Base-by-base conservation (phyloP, 2,888 invertebrate species). In the Ceratothoa steindachneri region DNA sequence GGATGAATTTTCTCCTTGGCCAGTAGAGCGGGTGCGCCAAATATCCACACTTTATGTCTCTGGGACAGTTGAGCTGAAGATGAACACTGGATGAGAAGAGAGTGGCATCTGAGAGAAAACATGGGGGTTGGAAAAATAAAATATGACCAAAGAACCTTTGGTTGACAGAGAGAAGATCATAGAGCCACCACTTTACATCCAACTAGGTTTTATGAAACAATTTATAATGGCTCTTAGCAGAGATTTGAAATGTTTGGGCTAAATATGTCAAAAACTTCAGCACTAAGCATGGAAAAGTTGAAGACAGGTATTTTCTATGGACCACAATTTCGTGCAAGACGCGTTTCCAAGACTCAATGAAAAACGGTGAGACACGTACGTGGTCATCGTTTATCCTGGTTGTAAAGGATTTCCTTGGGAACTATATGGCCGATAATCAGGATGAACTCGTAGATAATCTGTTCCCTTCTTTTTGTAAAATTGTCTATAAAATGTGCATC, bases 401-500 rank as follows among this genome's bases (percentile, higher is more conserved):
- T 69, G 28, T 5, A 53, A 52, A 27, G 53, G 52, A 52, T 3
- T 71, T 29, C 60, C 15, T 67, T 60, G 31, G 71, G 64, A 71
- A 65, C 71, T 22, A 64, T 30, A 30, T 29, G 31, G 22, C 71
- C 55, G 2, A 65, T 65, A 66, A 24, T 64, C 64, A 64, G 30
- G 12, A 1, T 60, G 65, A 66, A 41, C 65, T 71, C 30, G n/a
- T 71, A 41, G 65, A 71, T 30, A 71, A 27, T 15, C 30, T 71
- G 64, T 19, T 71, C 1, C 9, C 64, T 30, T 71, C 9, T 27
- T 71, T 30, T 19, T 30, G 30, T 65, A 15, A 65, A 66, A 5
- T 71, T 71, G 83, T 83, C n/a, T 82, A 82, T 75, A 81, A 81
- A 31, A 83, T 84, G 83, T 81, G 81, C 52, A 73, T 83, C 3